Percentiles rank a stretch among this genome's conserved stretches.
These are phyloP conservation scores for Poeciliopsis occidentalis DNA, from an alignment of 2,113 vertebrate species.

Conservation along the genomic window DNA sequence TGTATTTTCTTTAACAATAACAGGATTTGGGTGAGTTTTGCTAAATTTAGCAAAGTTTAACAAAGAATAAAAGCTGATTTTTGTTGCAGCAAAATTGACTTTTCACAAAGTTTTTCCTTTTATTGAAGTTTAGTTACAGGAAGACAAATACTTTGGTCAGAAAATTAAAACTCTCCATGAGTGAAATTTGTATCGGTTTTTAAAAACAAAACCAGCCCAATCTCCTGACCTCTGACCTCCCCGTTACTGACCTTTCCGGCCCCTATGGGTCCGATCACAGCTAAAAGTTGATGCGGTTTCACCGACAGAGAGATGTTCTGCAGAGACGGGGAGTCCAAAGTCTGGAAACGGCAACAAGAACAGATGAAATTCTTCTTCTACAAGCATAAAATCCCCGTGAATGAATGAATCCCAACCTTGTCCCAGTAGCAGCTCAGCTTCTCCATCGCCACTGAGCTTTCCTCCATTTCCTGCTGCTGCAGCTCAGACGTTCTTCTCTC, in stretches of 20 bases:
- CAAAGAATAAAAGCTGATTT: no score
- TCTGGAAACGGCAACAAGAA: slow-evolving; percentile 64
- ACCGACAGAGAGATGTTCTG: slow-evolving; percentile 84
- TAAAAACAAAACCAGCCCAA: no score
- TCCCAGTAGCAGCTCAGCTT: slow-evolving; percentile 90
- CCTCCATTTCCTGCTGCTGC: slow-evolving; percentile 61
- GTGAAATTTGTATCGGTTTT: no score
- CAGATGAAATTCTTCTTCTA: neutral
- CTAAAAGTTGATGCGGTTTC: slow-evolving; percentile 83
- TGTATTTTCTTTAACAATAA: no score
- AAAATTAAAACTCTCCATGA: no score
- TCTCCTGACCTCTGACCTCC: no score
- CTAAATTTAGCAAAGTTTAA: no score
- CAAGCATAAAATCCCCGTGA: neutral
- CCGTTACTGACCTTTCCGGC: slow-evolving; percentile 87
- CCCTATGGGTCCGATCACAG: slow-evolving; percentile 94
- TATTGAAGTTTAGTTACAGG: no score
- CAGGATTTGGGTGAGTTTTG: no score
- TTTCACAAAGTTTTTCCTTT: no score
- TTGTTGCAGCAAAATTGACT: no score
- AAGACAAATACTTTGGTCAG: no score
- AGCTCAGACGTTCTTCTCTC: slow-evolving; percentile 5
- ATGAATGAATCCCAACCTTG: slow-evolving; percentile 70
- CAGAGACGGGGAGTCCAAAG: slow-evolving; percentile 84
- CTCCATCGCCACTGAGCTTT: slow-evolving; percentile 75